Evolutionary conservation across 2,888 invertebrate genomes (phyloP), one percentile per base, ranked within the genome.

Genomic region (Synanthedon andrenaeformis): DNA sequence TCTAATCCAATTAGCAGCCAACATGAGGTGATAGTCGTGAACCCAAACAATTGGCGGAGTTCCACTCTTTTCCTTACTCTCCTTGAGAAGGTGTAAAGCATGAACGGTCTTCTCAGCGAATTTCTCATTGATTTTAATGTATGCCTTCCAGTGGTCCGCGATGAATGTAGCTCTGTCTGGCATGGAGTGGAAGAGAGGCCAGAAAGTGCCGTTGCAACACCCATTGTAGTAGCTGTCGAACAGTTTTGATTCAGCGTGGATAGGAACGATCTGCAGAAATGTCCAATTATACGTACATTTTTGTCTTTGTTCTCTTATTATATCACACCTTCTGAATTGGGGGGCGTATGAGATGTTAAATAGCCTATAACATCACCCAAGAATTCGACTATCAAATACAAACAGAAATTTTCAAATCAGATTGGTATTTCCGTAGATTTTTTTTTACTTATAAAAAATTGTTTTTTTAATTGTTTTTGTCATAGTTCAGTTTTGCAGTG

Each of bases 131-230:
- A 94, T 92, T 57, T 90, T 90, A 13, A 91, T 91, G 79, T 96
- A 96, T 8, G 94, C 92, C 67, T 89, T 90, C 96, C 96, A 96
- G 67, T 95, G 92, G 58, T 94, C 94, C 0, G 91, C 92, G 59
- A 91, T 93, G 74, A 96, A 96, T 12, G 92, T 92, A 4, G 96
- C 95, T 54, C 95, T 86, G 64, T 96, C 96, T 0, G 96, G 96
- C 96, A 96, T 96, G 13, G 96, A 96, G 76, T 96, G 96, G 73
- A 96, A 96, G 12, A 96, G 83, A 0, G 96, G 96, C 96, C 96
- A 96, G 75, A 96, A 95, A 1, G 95, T 96, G 14, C 93, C 95
- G 70, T 96, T 96, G 73, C 96, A 96, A 76, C 95, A 96, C 10
- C 96, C 96, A 84, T 96, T 96, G 89, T 96, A 96, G 77, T 96